Evolutionary conservation across 2,888 invertebrate genomes (phyloP), one percentile per base, ranked within the genome.

Genomic region (Dynastes maya): DNA sequence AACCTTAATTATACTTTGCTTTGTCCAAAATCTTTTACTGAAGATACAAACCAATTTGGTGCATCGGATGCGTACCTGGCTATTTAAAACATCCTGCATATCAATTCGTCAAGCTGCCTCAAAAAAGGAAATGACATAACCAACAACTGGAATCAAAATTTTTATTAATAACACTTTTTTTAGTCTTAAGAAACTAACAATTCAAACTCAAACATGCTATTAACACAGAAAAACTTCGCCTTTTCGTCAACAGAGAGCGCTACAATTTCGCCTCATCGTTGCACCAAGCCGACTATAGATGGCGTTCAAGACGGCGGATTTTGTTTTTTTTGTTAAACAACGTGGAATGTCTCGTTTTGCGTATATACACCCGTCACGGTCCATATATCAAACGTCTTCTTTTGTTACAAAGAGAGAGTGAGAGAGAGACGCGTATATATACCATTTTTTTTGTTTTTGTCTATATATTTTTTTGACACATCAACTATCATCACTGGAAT

Each of bases 281-380:
- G 53, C 76, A 64, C 22, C 29, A 29, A 67, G 51, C 51, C 49
- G 53, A 51, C 49, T 29, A 37, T 37, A 77, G 76, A 32, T 76
- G 86, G 87, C 88, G 85, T 86, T 86, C 85, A 86, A 86, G 88
- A 87, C 88, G 88, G 87, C 87, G 87, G 84, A 84, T 85, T 84
- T 70, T 78, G 76, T 80, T 80, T 77, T 78, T 76, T 79, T 76
- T 53, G 5, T 53, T 53, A 53, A 53, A 16, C 16, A 53, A 77
- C 78, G 86, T 88, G 88, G 88, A 88, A 88, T 88, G 88, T 88
- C 87, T 85, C 85, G 71, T 76, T 45, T 45, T 53, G 65, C 77
- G 76, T 51, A 78, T 78, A 71, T 72, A 86, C 84, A 84, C 84
- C 22, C 22, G 45, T 58, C 53, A 6, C 53, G 13, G 11, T 16